Conservation (phyloP, 2,797 vertebrate genomes). For the Sebastes matsubarae region DNA sequence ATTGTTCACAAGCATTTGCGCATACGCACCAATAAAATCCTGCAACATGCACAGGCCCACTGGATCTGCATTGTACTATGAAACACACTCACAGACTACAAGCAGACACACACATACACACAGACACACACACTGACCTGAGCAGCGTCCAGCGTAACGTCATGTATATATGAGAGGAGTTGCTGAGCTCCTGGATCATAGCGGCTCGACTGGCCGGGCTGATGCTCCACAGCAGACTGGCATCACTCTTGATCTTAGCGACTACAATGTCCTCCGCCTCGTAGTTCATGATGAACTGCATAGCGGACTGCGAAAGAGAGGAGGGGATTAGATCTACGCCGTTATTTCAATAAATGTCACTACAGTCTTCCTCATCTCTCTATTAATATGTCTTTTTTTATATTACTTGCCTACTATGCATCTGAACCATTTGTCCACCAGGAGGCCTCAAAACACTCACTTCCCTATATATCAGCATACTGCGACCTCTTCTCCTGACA, state of each 20-base stretch:
- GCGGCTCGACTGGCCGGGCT: constrained; percentile 75
- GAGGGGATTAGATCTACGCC: neutral
- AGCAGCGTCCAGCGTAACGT: constrained; percentile 75
- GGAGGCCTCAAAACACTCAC: neutral
- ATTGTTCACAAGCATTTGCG: neutral
- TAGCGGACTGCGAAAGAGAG: constrained; percentile 57
- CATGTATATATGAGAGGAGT: constrained; percentile 73
- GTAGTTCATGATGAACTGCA: constrained; percentile 79
- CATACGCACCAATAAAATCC: too few relatives aligned
- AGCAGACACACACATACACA: neutral
- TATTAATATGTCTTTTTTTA: neutral
- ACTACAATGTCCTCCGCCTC: constrained; percentile 68
- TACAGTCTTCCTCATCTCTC: neutral
- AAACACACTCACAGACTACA: neutral
- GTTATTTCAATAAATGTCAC: neutral
- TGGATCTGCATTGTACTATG: neutral
- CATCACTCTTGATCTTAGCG: constrained; percentile 82
- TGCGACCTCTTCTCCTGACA: neutral
- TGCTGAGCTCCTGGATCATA: constrained; percentile 73
- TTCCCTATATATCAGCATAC: neutral
- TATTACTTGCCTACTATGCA: neutral
- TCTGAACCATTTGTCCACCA: neutral
- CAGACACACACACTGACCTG: constrained; percentile 55
- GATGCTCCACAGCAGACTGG: constrained; percentile 79
- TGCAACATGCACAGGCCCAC: neutral